These are phyloP conservation scores for Polyommatus iphigenia DNA, from an alignment of 2,888 invertebrate species.

Conservation along the genomic window DNA sequence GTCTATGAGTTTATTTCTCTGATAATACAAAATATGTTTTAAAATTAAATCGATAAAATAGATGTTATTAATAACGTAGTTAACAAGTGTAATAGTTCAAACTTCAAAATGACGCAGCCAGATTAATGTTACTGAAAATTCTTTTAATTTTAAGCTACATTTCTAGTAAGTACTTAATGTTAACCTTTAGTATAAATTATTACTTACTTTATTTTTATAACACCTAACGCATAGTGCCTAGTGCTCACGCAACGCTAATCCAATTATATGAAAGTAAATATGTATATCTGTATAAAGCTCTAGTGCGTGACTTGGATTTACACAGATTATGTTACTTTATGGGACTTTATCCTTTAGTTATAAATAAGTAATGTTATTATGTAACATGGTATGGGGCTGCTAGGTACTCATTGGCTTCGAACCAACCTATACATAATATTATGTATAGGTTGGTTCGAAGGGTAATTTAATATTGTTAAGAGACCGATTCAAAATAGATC, in stretches of 20 bases:
- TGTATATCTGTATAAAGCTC: too few relatives aligned
- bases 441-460: too few relatives aligned
- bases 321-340: neutral
- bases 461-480: too few relatives aligned
- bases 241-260: slow-evolving; percentile 29
- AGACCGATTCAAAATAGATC: too few relatives aligned
- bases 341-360: neutral
- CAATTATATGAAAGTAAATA: slow-evolving; percentile 36
- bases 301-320: slow-evolving; percentile 39
- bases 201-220: neutral
- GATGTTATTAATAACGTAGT: too few relatives aligned
- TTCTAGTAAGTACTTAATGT: neutral
- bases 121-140: neutral
- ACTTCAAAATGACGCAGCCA: too few relatives aligned
- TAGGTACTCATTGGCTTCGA: neutral
- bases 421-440: neutral
- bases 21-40: too few relatives aligned
- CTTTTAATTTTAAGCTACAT: too few relatives aligned
- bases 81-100: too few relatives aligned
- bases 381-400: neutral
- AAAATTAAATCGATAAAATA: too few relatives aligned
- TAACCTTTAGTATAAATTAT: neutral
- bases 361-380: neutral
- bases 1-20: too few relatives aligned
- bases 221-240: neutral